These are phyloP conservation scores for Cetoscarus ocellatus DNA, from an alignment of 2,797 vertebrate species.

Conservation along the genomic window DNA sequence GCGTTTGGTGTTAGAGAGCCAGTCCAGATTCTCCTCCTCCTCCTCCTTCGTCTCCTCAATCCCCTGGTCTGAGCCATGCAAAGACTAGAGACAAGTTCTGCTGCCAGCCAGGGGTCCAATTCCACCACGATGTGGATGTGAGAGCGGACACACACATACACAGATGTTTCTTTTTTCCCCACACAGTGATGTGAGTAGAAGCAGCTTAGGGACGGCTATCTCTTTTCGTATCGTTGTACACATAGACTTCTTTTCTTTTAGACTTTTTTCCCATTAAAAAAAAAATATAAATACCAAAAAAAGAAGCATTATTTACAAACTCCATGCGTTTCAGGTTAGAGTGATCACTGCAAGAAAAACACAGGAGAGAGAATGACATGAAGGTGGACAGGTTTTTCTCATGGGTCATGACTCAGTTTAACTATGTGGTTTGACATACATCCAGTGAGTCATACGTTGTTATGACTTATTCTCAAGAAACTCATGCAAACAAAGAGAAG, in stretches of 20 bases:
- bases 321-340: constrained; percentile 98
- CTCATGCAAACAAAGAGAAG: constrained; percentile 63
- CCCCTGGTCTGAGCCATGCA: constrained; percentile 89
- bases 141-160: constrained; percentile 64
- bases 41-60: constrained; percentile 45
- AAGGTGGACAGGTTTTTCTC: constrained; percentile 37
- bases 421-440: constrained; percentile 29
- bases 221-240: constrained; percentile 70
- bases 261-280: constrained; percentile 84
- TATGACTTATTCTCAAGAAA: constrained; percentile 16
- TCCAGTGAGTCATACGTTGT: constrained; percentile 19
- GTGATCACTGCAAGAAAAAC: constrained; percentile 95
- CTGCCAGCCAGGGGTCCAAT: constrained; percentile 66
- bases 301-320: constrained; percentile 96
- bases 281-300: constrained; percentile 95
- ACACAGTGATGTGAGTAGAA: constrained; percentile 88
- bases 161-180: constrained; percentile 44
- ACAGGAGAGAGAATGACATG: constrained; percentile 79
- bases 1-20: constrained; percentile 80
- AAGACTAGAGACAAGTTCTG: constrained; percentile 79
- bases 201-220: constrained; percentile 81
- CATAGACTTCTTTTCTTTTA: constrained; percentile 82
- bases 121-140: constrained; percentile 70
- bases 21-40: constrained; percentile 76
- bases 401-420: constrained; percentile 27